phyloP scores from a whole-genome alignment of 2,888 invertebrate species.

The Seira musarum region DNA sequence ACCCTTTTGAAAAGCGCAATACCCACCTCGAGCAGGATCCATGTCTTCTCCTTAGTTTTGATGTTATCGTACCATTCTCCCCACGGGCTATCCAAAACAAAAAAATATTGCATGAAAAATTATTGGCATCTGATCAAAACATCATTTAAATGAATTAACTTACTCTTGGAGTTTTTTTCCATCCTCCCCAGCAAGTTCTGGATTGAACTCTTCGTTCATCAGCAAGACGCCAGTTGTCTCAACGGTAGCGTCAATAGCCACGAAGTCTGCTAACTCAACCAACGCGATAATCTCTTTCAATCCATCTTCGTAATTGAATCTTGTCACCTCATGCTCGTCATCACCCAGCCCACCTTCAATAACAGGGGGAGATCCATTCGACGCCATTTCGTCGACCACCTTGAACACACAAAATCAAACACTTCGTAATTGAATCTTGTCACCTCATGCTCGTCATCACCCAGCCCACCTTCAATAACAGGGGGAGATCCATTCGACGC shows the following conservation, averaged over 20 bases:
- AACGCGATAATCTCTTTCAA: conserved; percentile 38
- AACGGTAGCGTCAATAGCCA: conserved; percentile 52
- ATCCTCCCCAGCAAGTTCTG: background rate
- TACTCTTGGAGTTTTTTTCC: background rate
- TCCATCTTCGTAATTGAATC: conserved; percentile 28
- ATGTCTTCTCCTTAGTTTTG: conserved; percentile 21
- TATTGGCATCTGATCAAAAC: background rate
- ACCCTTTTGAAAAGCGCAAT: conserved; percentile 45
- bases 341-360: too few relatives aligned
- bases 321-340: conserved; percentile 39
- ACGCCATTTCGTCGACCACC: too few relatives aligned
- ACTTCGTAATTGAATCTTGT: conserved; percentile 36
- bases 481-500: too few relatives aligned
- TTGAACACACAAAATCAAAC: too few relatives aligned
- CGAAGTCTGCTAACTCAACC: conserved; percentile 43
- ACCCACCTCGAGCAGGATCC: conserved; percentile 49
- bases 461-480: too few relatives aligned
- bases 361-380: too few relatives aligned
- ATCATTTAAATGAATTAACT: background rate
- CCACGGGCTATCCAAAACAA: conserved; percentile 7
- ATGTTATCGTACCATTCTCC: conserved; percentile 54
- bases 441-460: conserved; percentile 38
- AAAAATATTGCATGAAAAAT: background rate
- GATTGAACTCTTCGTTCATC: conserved; percentile 41
- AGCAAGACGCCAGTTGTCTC: conserved; percentile 54